Base-by-base conservation (phyloP, 2,888 invertebrate genomes). In the Cheilosia variabilis region DNA sequence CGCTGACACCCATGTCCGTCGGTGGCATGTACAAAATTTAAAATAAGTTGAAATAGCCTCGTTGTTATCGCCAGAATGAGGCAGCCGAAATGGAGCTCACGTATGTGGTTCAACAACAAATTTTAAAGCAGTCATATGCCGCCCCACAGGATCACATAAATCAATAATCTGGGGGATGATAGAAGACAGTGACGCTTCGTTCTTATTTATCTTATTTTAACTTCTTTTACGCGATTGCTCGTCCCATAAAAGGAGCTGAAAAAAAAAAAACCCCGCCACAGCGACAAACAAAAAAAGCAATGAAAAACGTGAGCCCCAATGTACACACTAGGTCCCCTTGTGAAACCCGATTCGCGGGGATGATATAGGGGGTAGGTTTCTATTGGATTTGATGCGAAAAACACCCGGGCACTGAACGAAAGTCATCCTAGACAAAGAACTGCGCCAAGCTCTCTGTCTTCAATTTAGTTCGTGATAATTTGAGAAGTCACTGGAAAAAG, bases 381-480 rank as follows among this genome's bases (percentile, higher is more conserved):
- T 53, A 10, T 53, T 43, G 19, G 58, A 41, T 50, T 66, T 52
- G 58, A 52, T 68, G 55, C 68, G 52, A 62, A 83, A 52, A 58
- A 60, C 60, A 57, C 52, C 52, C 73, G 41, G 52, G 58, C 27
- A 22, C 62, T 72, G 50, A 66, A 55, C 41, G 55, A 63, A 63
- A 78, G 63, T 75, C 68, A 72, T 77, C 57, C 27, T 52, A 62
- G 63, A 43, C 45, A 63, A 80, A 65, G 60, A 19, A 66, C 55
- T 37, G 41, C 47, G 22, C 60, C 50, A 43, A 37, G 1, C 37
- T 37, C 52, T 34, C 41, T 69, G 69, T 45, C 76, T 68, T 52
- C 52, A 63, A 75, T 57, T 68, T 71, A 69, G 84, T 84, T 84
- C 79, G 84, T 84, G 84, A 84, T 84, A 75, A 84, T 84, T 79